Conservation (phyloP, 2,113 vertebrate species). For the Panthera tigris region DNA sequence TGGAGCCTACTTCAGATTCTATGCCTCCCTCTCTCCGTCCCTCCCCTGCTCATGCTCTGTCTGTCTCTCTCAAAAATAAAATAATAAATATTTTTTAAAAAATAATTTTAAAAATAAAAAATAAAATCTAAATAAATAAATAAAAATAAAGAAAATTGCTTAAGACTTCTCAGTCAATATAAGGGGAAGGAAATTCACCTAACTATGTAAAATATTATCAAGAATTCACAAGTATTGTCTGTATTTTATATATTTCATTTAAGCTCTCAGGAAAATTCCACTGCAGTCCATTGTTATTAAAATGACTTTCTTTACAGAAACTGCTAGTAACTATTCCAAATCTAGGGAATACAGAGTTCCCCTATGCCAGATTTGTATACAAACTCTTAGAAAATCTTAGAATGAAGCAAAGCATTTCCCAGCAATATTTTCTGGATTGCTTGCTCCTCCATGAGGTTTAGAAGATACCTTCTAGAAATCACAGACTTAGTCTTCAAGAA, state of each 20-base stretch:
- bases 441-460: slow-evolving; percentile 43
- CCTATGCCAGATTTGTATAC: not conserved
- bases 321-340: not conserved
- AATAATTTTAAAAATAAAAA: too few species aligned
- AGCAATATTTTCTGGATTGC: not conserved
- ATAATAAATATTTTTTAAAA: too few species aligned
- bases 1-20: too few species aligned
- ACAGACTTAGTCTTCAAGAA: not conserved
- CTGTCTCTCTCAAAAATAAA: too few species aligned
- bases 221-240: not conserved
- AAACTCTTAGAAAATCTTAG: slow-evolving; percentile 19
- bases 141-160: not conserved
- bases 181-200: not conserved
- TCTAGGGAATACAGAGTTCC: not conserved
- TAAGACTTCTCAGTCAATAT: not conserved
- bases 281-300: not conserved
- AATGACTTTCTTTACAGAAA: slow-evolving; percentile 10
- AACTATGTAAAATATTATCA: slow-evolving; percentile 1
- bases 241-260: not conserved
- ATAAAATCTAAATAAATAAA: too few species aligned
- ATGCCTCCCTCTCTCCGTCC: too few species aligned
- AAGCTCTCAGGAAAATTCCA: not conserved
- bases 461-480: not conserved
- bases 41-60: too few species aligned
- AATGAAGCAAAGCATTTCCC: not conserved